Percentiles rank a stretch among this genome's conserved stretches.
Evolutionary conservation across 2,113 vertebrate genomes (phyloP).

Genomic region (Syngnathoides biaculeatus): DNA sequence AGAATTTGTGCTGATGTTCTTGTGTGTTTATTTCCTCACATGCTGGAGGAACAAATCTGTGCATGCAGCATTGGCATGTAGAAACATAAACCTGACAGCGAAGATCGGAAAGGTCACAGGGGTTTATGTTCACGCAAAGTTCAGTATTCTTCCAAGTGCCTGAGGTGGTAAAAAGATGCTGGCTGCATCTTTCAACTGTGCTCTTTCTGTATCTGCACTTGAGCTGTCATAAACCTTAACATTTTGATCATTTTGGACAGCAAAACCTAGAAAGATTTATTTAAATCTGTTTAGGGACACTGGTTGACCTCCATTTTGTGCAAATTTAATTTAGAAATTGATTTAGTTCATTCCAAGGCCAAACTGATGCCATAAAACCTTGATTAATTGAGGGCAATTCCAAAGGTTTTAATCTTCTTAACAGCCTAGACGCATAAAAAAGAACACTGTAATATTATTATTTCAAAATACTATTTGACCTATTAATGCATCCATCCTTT

Average conservation of each 20-base stretch:
- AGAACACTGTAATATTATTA: not conserved
- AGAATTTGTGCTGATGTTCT: conserved; percentile 29
- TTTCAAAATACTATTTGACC: not conserved
- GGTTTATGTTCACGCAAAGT: conserved; percentile 52
- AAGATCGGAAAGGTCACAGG: conserved; percentile 21
- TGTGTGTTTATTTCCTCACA: conserved; percentile 19
- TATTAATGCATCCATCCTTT: too few species aligned
- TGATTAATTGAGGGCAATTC: not conserved
- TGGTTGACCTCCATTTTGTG: not conserved
- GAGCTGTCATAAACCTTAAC: not conserved
- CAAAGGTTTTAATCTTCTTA: conserved; percentile 3
- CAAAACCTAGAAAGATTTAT: not conserved
- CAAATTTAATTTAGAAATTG: not conserved
- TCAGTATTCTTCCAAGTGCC: conserved; percentile 31
- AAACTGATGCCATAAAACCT: not conserved
- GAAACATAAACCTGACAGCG: conserved; percentile 29
- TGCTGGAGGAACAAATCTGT: conserved; percentile 13
- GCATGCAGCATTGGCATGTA: conserved; percentile 25
- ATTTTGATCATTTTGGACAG: not conserved
- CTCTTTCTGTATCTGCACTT: conserved; percentile 1
- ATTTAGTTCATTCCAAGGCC: not conserved
- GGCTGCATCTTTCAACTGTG: conserved; percentile 32
- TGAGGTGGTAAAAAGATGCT: conserved; percentile 34
- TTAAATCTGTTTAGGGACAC: not conserved
- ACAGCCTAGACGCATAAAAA: not conserved